phyloP scores from a whole-genome alignment of 1,140 invertebrate species.

The Magallana gigas region DNA sequence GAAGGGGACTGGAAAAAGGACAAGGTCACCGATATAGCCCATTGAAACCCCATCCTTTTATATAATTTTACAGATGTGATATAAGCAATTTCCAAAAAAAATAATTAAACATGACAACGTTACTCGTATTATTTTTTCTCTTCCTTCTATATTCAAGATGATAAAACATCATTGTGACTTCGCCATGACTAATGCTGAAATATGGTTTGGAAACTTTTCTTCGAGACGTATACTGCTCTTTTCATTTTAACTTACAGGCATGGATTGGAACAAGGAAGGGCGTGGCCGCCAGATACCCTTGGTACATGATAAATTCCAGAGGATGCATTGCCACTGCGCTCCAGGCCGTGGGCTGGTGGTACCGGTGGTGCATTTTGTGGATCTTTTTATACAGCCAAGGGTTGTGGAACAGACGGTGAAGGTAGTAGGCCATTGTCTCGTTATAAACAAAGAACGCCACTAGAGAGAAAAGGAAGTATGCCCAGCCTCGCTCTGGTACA shows the following conservation, averaged over 20 bases:
- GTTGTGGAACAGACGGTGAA: conserved; percentile 85
- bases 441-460: conserved; percentile 73
- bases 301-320: conserved; percentile 78
- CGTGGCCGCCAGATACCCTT: conserved; percentile 54
- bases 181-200: too few relatives aligned
- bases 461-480: conserved; percentile 79
- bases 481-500: conserved; percentile 83
- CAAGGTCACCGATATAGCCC: neutral
- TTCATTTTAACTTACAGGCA: conserved; percentile 55
- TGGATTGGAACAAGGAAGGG: conserved; percentile 65
- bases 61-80: too few relatives aligned
- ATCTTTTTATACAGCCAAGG: conserved; percentile 87
- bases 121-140: too few relatives aligned
- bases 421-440: conserved; percentile 86
- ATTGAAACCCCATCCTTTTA: too few relatives aligned
- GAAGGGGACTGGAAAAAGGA: conserved; percentile 55
- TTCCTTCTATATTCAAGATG: too few relatives aligned
- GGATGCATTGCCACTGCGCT: conserved; percentile 87
- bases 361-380: conserved; percentile 88
- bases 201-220: too few relatives aligned
- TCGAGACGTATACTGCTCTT: too few relatives aligned
- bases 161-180: too few relatives aligned
- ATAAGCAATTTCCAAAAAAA: too few relatives aligned
- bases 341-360: conserved; percentile 87
- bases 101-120: too few relatives aligned